Conservation (phyloP, 2,797 vertebrate species). For the Sebastes hubbsi region DNA sequence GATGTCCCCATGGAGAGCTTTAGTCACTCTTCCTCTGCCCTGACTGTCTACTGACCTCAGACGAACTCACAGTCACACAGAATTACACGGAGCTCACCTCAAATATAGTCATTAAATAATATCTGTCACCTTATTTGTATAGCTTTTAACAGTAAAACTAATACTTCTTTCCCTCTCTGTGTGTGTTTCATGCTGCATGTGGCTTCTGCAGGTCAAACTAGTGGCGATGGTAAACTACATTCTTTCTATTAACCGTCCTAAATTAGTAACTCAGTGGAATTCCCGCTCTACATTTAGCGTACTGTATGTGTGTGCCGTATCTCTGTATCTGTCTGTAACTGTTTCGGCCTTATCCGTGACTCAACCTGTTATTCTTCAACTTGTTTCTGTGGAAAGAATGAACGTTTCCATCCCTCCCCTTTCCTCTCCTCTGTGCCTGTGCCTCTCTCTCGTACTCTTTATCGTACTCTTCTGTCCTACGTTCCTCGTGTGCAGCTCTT, state of each 20-base stretch:
- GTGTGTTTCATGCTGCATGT: conserved; percentile 62
- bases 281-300: conserved; percentile 12
- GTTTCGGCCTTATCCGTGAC: conserved; percentile 72
- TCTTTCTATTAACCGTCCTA: conserved; percentile 42
- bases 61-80: conserved; percentile 30
- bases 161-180: conserved; percentile 38
- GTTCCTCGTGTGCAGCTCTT: conserved; percentile 22
- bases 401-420: conserved; percentile 70
- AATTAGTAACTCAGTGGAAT: conserved; percentile 12
- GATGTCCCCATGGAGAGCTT: conserved; percentile 73
- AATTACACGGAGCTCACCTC: conserved; percentile 4
- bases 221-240: conserved; percentile 79
- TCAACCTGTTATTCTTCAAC: conserved; percentile 75
- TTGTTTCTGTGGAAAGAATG: conserved; percentile 72
- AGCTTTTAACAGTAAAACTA: conserved; percentile 39
- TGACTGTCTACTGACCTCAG: conserved; percentile 56
- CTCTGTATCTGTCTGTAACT: conserved; percentile 17
- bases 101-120: neutral
- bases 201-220: conserved; percentile 76
- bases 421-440: conserved; percentile 47
- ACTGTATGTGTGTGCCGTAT: neutral
- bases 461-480: conserved; percentile 20
- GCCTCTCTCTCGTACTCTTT: neutral
- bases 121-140: neutral
- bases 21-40: conserved; percentile 63